These are phyloP conservation scores for Malurus splendens DNA, from an alignment of 2,797 vertebrate genomes.

Conservation along the genomic window DNA sequence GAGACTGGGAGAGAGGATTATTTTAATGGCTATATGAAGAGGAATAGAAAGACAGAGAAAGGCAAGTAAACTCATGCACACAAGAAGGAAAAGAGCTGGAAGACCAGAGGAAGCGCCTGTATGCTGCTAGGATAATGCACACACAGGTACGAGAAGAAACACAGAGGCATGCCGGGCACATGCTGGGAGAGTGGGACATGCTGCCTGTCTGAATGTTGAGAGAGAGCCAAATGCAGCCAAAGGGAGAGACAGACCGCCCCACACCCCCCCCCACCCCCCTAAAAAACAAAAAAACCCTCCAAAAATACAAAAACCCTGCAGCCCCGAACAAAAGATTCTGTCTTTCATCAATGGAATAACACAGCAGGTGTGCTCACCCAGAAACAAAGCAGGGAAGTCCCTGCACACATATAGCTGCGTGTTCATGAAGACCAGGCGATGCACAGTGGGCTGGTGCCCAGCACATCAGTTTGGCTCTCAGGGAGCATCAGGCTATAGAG, in stretches of 20 bases:
- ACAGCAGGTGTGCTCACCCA: neutral
- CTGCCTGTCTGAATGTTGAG: neutral
- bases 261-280: no score
- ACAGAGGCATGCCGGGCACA: rapidly evolving
- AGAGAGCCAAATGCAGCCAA: neutral
- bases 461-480: neutral
- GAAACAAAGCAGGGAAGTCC: neutral
- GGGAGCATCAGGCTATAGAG: neutral
- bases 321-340: neutral
- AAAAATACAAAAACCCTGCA: neutral
- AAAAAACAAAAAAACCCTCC: no score
- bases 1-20: neutral
- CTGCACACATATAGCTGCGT: rapidly evolving
- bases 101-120: neutral
- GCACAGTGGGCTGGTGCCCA: rapidly evolving
- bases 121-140: neutral
- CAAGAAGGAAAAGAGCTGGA: neutral
- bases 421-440: rapidly evolving
- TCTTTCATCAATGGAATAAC: neutral
- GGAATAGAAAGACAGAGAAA: neutral
- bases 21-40: neutral
- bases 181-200: neutral
- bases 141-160: rapidly evolving
- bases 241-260: neutral
- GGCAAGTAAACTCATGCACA: neutral